Conservation (phyloP, 2,888 invertebrate genomes). For the Idaea aversata region DNA sequence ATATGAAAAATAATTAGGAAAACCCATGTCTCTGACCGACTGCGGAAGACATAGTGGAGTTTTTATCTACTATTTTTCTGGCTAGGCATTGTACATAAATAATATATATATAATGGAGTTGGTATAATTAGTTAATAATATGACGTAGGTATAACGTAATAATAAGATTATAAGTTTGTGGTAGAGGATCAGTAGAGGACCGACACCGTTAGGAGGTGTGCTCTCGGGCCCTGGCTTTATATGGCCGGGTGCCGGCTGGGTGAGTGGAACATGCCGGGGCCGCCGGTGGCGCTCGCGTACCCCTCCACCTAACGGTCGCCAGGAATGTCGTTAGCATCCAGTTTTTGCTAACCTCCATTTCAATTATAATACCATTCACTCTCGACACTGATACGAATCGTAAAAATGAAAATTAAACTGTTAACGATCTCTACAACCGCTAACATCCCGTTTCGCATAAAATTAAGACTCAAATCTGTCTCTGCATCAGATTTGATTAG, state of each 20-base stretch:
- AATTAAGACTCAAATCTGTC: slow-evolving; percentile 22
- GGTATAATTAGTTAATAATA: not conserved
- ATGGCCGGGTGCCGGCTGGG: slow-evolving; percentile 33
- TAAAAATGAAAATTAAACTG: slow-evolving; percentile 48
- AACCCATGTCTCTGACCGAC: no score
- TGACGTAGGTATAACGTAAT: not conserved
- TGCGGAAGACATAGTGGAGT: no score
- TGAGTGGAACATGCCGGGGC: slow-evolving; percentile 29
- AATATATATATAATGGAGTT: not conserved
- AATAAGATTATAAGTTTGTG: not conserved
- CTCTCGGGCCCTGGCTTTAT: slow-evolving; percentile 34
- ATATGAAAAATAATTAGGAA: no score
- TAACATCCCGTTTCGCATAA: slow-evolving; percentile 27
- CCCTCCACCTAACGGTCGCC: slow-evolving; percentile 68
- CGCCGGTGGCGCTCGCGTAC: slow-evolving; percentile 31
- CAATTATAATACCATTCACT: slow-evolving; percentile 55
- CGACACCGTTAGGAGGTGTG: slow-evolving; percentile 52
- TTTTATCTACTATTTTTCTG: no score
- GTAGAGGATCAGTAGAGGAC: slow-evolving; percentile 17
- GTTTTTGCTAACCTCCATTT: slow-evolving; percentile 60
- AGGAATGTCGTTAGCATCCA: slow-evolving; percentile 69
- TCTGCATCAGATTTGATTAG: slow-evolving; percentile 11
- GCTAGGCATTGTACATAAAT: no score
- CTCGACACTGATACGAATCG: slow-evolving; percentile 46
- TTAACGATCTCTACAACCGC: slow-evolving; percentile 36